Conservation (phyloP, 2,888 invertebrate species). For the Pachycephus smyrnensis region DNA sequence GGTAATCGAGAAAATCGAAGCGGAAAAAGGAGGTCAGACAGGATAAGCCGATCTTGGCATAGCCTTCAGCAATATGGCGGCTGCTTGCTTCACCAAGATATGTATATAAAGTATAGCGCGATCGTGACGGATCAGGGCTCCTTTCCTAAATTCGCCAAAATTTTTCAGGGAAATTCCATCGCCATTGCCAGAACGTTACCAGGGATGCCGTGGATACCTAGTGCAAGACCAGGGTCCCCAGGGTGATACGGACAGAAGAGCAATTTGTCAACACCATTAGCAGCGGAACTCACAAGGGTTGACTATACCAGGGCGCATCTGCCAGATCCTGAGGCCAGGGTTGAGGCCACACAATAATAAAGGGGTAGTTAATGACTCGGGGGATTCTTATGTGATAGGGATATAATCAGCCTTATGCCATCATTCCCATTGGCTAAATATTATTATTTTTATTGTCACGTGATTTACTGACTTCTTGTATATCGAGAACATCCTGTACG, state of each 20-base stretch:
- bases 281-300: constrained; percentile 55
- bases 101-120: neutral
- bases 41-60: neutral
- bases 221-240: constrained; percentile 39
- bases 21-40: constrained; percentile 41
- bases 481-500: neutral
- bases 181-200: neutral
- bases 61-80: neutral
- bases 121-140: neutral
- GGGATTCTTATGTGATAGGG: constrained; percentile 28
- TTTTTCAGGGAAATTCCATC: neutral
- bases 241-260: constrained; percentile 63
- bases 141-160: neutral
- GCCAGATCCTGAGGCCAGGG: constrained; percentile 40
- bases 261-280: constrained; percentile 68
- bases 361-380: constrained; percentile 64
- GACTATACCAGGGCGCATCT: constrained; percentile 61
- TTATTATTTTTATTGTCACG: constrained; percentile 30
- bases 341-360: constrained; percentile 53
- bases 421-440: constrained; percentile 60
- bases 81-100: neutral
- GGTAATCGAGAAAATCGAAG: constrained; percentile 60
- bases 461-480: neutral
- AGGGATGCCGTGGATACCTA: constrained; percentile 5
- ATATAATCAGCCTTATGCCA: constrained; percentile 50